Evolutionary conservation across 2,888 invertebrate species (phyloP), one percentile per base, ranked within the genome.

Genomic region (Tinea pellionella): DNA sequence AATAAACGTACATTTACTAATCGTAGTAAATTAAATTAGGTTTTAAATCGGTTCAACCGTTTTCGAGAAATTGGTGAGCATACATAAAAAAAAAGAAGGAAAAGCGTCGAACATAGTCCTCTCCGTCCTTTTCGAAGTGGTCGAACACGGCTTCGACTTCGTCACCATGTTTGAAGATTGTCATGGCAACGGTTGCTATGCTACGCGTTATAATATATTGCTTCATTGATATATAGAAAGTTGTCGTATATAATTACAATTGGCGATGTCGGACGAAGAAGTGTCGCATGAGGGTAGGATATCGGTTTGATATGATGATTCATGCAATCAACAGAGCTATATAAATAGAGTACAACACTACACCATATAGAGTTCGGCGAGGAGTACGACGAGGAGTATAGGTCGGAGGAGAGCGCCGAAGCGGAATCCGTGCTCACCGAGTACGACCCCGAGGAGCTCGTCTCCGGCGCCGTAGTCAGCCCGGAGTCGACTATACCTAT

Each of bases 381-480:
- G 37, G 37, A 37, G 37, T 37, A 6, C 63, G 73, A 70, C 24
- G 43, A 29, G 42, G 83, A 78, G 61, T 65, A 71, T 1, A 72
- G 11, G 15, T 11, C 15, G 32, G 47, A 59, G 15, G 53, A 61
- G 55, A 32, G 42, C 42, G 62, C 69, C 0, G 79, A 78, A 63
- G 80, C 69, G 60, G 81, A 81, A 62, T 84, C 85, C 0, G 63
- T 84, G 16, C 76, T 86, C 15, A 78, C 87, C 4, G 80, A 77
- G 65, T 87, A 87, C 60, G 84, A 87, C 61, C 70, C 76, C 0
- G 86, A 89, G 37, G 90, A 90, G 63, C 91, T 89, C 66, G 69
- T 89, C 24, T 91, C 92, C 0, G 86, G 88, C 2, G 89, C 91
- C 6, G 78, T 80, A 29, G 77, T 81, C 19, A 89, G 89, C 51